phyloP scores from a whole-genome alignment of 2,113 vertebrate species.

The Cyprinus carpio region DNA sequence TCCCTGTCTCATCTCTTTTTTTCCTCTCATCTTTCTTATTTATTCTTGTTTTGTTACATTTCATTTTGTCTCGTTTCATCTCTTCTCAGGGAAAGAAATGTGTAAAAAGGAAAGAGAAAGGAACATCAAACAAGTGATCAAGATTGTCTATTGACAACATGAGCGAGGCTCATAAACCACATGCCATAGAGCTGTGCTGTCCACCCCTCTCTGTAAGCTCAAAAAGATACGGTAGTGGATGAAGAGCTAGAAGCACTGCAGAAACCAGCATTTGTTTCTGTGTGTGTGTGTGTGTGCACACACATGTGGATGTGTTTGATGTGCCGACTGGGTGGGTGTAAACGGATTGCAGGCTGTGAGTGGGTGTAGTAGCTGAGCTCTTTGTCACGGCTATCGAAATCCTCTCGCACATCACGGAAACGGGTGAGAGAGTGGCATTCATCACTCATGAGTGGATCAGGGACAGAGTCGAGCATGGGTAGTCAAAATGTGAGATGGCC shows the following conservation, averaged over 20 bases:
- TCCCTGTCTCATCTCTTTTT: not conserved
- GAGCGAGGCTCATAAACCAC: not conserved
- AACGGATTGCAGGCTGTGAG: slow-evolving; percentile 11
- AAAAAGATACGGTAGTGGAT: not conserved
- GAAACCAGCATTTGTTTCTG: slow-evolving; percentile 11
- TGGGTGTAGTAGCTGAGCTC: slow-evolving; percentile 27
- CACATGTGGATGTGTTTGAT: slow-evolving; percentile 19
- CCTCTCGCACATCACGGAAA: not conserved
- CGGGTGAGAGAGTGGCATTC: not conserved
- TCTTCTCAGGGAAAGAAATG: not conserved
- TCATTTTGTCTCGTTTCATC: not conserved
- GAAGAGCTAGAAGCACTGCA: not conserved
- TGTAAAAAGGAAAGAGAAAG: not conserved
- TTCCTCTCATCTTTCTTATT: too few relatives aligned
- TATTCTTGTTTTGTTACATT: not conserved
- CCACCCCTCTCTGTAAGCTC: not conserved
- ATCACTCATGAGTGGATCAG: slow-evolving; percentile 19
- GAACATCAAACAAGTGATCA: not conserved
- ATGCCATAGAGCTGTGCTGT: not conserved
- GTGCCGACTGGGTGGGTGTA: slow-evolving; percentile 20
- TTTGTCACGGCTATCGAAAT: slow-evolving; percentile 20
- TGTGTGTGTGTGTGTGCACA: not conserved
- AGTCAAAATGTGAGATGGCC: slow-evolving; percentile 16
- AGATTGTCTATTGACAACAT: not conserved
- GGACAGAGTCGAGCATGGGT: not conserved